These are phyloP conservation scores for Temnothorax rugatulus DNA, from an alignment of 2,888 invertebrate species.

Conservation along the genomic window DNA sequence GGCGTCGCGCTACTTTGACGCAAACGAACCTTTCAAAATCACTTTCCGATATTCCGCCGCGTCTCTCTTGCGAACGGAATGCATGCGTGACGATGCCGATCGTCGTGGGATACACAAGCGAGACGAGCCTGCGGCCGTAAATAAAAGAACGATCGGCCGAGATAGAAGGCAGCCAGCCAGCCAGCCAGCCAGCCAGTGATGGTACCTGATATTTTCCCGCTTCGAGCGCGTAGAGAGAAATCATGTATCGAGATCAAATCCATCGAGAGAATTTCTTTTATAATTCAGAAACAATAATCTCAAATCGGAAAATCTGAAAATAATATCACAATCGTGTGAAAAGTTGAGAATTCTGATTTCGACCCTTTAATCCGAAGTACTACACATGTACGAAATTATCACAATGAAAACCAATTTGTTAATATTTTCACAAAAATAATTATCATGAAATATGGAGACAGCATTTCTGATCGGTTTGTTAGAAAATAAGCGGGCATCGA, in stretches of 20 bases:
- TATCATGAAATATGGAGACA: background rate
- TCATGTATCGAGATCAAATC: conserved; percentile 21
- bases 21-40: conserved; percentile 55
- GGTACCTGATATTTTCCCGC: conserved; percentile 27
- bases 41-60: conserved; percentile 49
- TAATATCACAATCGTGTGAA: background rate
- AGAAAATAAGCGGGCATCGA: conserved; percentile 2
- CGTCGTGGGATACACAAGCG: conserved; percentile 40
- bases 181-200: background rate
- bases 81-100: conserved; percentile 43
- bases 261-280: background rate
- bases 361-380: no score
- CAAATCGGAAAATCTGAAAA: conserved; percentile 1
- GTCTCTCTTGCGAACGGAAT: conserved; percentile 1
- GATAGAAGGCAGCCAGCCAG: conserved; percentile 33
- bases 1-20: conserved; percentile 20
- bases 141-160: conserved; percentile 41
- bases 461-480: background rate
- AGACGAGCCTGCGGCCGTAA: conserved; percentile 45
- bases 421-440: background rate
- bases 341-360: background rate
- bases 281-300: background rate
- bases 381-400: background rate
- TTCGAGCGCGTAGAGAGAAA: conserved; percentile 19
- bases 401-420: background rate